Conservation (phyloP, 2,888 invertebrate genomes). For the Nomada ferruginata region DNA sequence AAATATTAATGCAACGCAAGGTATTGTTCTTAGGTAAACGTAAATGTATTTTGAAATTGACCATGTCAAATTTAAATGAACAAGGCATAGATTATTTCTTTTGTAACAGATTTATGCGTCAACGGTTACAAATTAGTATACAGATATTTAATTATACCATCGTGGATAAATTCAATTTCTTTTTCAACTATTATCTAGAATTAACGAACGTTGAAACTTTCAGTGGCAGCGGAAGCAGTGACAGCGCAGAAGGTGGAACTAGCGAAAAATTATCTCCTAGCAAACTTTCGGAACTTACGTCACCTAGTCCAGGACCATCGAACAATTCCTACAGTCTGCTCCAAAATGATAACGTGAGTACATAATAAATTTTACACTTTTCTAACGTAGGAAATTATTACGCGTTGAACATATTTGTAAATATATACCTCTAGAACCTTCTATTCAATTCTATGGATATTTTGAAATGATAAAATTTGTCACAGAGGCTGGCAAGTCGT, state of each 20-base stretch:
- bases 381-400: not conserved
- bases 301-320: constrained; percentile 81
- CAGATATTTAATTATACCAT: not conserved
- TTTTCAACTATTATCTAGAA: not conserved
- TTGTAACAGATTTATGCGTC: too few relatives aligned
- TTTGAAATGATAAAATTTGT: not conserved
- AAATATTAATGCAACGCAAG: too few relatives aligned
- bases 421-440: too few relatives aligned
- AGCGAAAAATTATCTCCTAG: constrained; percentile 81
- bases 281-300: constrained; percentile 80
- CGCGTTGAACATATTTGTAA: not conserved
- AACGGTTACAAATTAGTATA: too few relatives aligned
- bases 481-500: not conserved
- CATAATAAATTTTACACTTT: not conserved
- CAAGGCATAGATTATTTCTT: not conserved
- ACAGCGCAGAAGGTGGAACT: constrained; percentile 85
- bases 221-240: constrained; percentile 87
- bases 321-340: constrained; percentile 80
- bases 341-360: constrained; percentile 80
- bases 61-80: not conserved
- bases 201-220: constrained; percentile 70
- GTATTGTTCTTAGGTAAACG: too few relatives aligned
- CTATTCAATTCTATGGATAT: too few relatives aligned
- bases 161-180: not conserved
- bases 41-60: too few relatives aligned